Percentiles rank a stretch among this genome's conserved stretches.
phyloP scores from a whole-genome alignment of 2,888 invertebrate species.

The Uloborus plumipes region DNA sequence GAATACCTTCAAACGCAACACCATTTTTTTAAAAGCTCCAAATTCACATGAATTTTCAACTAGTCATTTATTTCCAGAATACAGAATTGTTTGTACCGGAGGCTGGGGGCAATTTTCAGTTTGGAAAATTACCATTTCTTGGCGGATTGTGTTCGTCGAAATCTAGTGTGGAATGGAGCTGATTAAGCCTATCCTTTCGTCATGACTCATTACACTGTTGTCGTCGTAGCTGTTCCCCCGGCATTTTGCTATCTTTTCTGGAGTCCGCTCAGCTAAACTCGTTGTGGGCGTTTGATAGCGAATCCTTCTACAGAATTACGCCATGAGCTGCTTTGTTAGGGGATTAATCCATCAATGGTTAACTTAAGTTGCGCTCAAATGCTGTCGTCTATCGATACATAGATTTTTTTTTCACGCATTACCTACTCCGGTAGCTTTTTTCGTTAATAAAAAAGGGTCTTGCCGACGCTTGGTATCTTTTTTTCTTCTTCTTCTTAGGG shows the following conservation, averaged over 20 bases:
- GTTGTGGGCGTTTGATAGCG: constrained; percentile 59
- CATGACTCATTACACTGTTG: constrained; percentile 63
- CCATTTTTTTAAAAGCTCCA: constrained; percentile 9
- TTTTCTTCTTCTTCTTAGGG: constrained; percentile 14
- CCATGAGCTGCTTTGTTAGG: constrained; percentile 41
- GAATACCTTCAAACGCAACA: constrained; percentile 22
- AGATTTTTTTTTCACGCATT: constrained; percentile 35
- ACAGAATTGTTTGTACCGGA: constrained; percentile 35
- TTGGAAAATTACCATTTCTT: constrained; percentile 59
- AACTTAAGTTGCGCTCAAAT: constrained; percentile 61
- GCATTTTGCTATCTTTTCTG: constrained; percentile 48
- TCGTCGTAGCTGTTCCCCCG: constrained; percentile 39
- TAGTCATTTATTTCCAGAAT: constrained; percentile 45
- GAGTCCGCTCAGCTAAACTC: constrained; percentile 32
- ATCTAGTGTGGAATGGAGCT: constrained; percentile 43
- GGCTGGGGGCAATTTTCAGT: constrained; percentile 23
- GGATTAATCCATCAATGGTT: constrained; percentile 65
- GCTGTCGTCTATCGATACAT: constrained; percentile 23
- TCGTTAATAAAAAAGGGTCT: constrained; percentile 1
- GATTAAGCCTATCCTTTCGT: constrained; percentile 63
- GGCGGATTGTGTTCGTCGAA: constrained; percentile 35
- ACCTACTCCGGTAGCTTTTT: constrained; percentile 36
- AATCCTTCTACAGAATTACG: constrained; percentile 33
- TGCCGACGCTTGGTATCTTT: background rate
- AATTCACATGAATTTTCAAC: constrained; percentile 19